phyloP scores from a whole-genome alignment of 2,797 vertebrate species.

The Pseudochirops corinnae region DNA sequence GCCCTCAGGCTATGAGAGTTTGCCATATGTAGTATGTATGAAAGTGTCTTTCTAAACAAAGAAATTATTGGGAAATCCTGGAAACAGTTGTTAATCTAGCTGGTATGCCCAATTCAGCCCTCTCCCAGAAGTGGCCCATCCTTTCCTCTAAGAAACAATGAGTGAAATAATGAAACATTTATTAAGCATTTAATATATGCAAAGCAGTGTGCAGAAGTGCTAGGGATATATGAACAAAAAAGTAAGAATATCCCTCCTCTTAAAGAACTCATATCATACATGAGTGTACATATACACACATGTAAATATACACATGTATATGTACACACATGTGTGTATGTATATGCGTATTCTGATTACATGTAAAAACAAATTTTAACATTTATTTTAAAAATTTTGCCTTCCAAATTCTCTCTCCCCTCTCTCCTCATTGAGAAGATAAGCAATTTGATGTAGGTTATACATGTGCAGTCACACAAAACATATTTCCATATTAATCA shows the following conservation, averaged over 20 bases:
- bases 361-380: not conserved
- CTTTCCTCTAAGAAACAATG: not conserved
- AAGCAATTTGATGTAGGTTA: not conserved
- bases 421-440: not conserved
- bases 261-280: not conserved
- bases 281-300: too few species aligned
- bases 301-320: too few species aligned
- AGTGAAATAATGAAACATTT: not conserved
- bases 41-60: constrained; percentile 1
- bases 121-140: not conserved
- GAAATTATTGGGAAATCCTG: not conserved
- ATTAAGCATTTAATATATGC: not conserved
- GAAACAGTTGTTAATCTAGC: not conserved
- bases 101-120: not conserved
- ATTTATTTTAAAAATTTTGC: not conserved
- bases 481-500: not conserved
- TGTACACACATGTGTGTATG: too few species aligned
- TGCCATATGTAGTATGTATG: constrained; percentile 1
- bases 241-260: not conserved
- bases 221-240: not conserved
- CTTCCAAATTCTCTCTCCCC: not conserved
- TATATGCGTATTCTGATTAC: not conserved
- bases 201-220: not conserved
- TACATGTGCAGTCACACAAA: not conserved
- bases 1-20: constrained; percentile 4